Base-by-base conservation (phyloP, 2,113 vertebrate species). In the Tupaia tana region DNA sequence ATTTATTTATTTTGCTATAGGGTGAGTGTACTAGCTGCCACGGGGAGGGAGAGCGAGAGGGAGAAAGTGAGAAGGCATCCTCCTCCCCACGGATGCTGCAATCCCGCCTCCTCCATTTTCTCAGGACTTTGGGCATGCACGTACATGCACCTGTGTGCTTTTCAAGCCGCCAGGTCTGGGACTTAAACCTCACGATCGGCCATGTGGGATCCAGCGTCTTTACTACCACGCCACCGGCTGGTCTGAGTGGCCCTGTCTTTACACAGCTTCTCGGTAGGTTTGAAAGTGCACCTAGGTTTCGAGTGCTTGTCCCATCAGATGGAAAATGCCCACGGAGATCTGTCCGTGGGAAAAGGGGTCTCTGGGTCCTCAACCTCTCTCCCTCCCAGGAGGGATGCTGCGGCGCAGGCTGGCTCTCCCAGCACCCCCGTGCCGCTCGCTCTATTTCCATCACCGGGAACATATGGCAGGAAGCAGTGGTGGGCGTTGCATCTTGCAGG, bases 381-480 rank as follows among this genome's bases (percentile, higher is more conserved):
- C 56, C 16, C 19, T 54, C 7, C n/a, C 14, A 56, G 10, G 2
- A 16, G 25, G 22, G n/a, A 12, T 67, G 69, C 66, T 19, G n/a
- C 5, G 2, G 79, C 0, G 0, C 63, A 6, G 67, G 54, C 86
- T 82, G 78, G 73, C 75, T 78, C 52, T 4, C 82, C 24, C 20
- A 20, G 89, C 90, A 71, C 81, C 61, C 90, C 54, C 70, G 31
- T 43, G 8, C 59, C 9, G 1, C 77, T 56, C 0, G 7, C 78
- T 96, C 91, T 97, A 96, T 97, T 97, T 97, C 91, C 61, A 92
- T 93, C 90, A 20, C 58, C 56, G 0, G 73, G 87, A 92, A 93
- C 96, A 97, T 96, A 97, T 97, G 97, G 97, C 96, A 88, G 94
- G 96, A 96, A 90, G 84, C 70, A 79, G 92, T 22, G 9, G 97